Base-by-base conservation (phyloP, 2,797 vertebrate species). In the Sebastes wilsoni region DNA sequence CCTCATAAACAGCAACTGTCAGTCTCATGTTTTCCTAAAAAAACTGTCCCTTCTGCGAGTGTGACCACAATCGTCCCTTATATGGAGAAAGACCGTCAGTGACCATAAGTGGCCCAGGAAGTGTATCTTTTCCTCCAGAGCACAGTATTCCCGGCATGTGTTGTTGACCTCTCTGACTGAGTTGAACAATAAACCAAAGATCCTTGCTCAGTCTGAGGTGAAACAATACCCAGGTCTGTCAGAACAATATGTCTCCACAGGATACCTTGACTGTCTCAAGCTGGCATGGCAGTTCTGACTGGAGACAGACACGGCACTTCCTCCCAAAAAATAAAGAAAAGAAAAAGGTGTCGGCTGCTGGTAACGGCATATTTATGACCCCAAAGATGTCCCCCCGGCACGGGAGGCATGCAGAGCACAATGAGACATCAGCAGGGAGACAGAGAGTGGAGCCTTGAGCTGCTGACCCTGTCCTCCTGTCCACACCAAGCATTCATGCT, bases 301-400 rank as follows among this genome's bases (percentile, higher is more conserved):
- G 71, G 66, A 82, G 86, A 87, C 83, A 76, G 46, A 86, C 85
- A 87, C 42, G 30, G 32, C 10, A 77, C 30, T 66, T 83, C 76
- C 54, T 46, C 42, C 16, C 3, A 20, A 20, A 8, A n/a, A 52
- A 52, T 10, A 20, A 8, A 67, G 62, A 52, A 20, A 8, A 67
- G 62, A 66, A 38, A 69, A 42, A 58, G 27, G 49, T 28, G 68
- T 67, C 10, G 10, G 54, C 36, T 32, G 18, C 22, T 72, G 76
- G 64, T 77, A 81, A 81, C 67, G 36, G 64, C 89, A 91, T 92
- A 89, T 93, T 95, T 92, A 92, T 87, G 92, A 91, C 80, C 72
- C 67, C 64, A 49, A 32, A 75, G 80, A 60, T 59, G 76, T 82
- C 77, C 59, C 68, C 12, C 46, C 58, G 76, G 58, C 28, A 30